phyloP scores from a whole-genome alignment of 2,797 vertebrate genomes.

The Syncerus caffer region DNA sequence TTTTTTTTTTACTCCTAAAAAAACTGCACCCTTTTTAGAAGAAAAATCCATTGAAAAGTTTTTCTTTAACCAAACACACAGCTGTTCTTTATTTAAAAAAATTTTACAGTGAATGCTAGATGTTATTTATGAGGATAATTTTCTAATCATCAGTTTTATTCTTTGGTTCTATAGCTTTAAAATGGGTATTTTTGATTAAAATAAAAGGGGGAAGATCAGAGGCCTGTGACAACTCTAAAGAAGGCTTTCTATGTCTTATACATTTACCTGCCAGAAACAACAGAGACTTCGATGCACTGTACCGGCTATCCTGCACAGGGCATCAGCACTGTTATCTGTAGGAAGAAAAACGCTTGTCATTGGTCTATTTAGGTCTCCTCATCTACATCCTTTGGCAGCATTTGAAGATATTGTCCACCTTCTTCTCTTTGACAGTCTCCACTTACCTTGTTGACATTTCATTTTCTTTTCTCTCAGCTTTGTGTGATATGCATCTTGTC shows the following conservation, averaged over 20 bases:
- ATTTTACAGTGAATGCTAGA: background rate
- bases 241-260: background rate
- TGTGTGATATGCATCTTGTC: background rate
- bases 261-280: background rate
- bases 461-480: background rate
- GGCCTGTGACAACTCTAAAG: background rate
- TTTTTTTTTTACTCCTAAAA: constrained; percentile 33
- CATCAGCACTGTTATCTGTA: background rate
- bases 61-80: background rate
- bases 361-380: background rate
- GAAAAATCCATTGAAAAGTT: background rate
- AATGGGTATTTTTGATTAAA: background rate
- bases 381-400: background rate
- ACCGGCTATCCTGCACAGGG: background rate
- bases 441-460: no score
- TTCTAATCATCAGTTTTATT: background rate
- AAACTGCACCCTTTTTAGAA: background rate
- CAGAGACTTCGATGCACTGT: fast-evolving
- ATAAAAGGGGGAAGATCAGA: background rate
- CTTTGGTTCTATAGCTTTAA: constrained; percentile 14
- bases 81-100: background rate
- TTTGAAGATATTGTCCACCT: background rate
- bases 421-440: background rate
- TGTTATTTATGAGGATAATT: background rate
- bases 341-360: background rate